Base-by-base conservation (phyloP, 2,797 vertebrate genomes). In the Syngnathus rostellatus region DNA sequence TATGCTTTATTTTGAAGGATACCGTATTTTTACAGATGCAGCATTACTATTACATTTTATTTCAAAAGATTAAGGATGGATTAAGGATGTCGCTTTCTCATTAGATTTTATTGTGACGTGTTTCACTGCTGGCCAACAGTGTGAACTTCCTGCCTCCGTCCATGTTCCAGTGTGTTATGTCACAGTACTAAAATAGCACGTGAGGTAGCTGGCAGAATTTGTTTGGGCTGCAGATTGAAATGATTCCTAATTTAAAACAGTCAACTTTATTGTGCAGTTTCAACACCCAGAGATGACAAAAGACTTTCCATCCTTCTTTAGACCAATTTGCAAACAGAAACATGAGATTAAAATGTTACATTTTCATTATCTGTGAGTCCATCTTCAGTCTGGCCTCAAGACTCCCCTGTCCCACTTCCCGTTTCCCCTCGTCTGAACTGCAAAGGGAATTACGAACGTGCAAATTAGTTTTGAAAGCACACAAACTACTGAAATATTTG, bases 401-500 rank as follows among this genome's bases (percentile, higher is more conserved):
- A 83, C 43, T 89, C 83, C 1, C 86, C 88, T 0, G 78, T 50
- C 2, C 86, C 88, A 0, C 77, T 55, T 83, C 86, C 86, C 48
- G 81, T 48, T 65, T 89, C 87, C 58, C 75, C 72, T 77, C 85
- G 84, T 77, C 81, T 89, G 77, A 91, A 91, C 90, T 92, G 82
- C 6, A 71, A 72, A 12, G 2, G 10, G 65, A 71, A 65, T 55
- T 63, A 76, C 43, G 63, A 58, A 67, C 2, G n/a, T 2, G 46
- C 0, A 7, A 6, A 50, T 5, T 2, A 39, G 40, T 0, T 54
- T 2, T 41, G 2, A 38, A 14, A 1, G 46, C 21, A 21, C 2
- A 48, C 1, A 14, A 4, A n/a, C 37, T 11, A 17, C 5, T 1
- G 16, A 0, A 45, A 7, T 5, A n/a, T 53, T 53, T 6, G 16